Conservation (phyloP, 2,888 invertebrate species). For the Drosophila fungiperda region DNA sequence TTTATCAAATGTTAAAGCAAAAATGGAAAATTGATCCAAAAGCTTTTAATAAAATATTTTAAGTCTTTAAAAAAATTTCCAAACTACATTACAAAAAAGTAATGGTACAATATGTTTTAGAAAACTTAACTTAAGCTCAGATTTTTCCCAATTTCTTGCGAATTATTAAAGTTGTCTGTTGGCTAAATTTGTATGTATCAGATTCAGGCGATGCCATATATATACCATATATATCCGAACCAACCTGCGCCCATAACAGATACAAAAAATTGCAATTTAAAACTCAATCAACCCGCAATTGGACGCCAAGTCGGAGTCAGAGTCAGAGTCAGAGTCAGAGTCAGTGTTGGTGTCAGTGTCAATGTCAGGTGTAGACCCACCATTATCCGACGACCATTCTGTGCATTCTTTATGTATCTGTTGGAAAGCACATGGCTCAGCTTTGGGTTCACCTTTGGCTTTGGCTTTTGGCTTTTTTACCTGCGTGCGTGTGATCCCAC, state of each 20-base stretch:
- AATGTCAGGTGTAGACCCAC: slow-evolving; percentile 3
- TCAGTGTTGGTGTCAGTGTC: neutral
- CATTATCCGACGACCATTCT: slow-evolving; percentile 61
- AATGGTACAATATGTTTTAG: neutral
- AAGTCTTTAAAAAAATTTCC: accelerated
- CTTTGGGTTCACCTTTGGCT: slow-evolving; percentile 1
- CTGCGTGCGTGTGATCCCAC: slow-evolving; percentile 71
- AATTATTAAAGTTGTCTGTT: no score
- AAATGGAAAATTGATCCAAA: accelerated
- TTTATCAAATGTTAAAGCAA: neutral
- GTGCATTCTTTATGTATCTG: slow-evolving; percentile 66
- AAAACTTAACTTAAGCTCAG: neutral
- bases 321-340: neutral
- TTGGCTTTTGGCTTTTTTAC: slow-evolving; percentile 27
- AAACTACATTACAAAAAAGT: neutral
- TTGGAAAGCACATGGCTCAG: slow-evolving; percentile 5
- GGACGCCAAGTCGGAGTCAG: neutral
- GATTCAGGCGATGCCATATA: neutral
- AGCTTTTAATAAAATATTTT: neutral
- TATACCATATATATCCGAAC: no score
- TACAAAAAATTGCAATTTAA: slow-evolving; percentile 18
- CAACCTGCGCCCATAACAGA: neutral
- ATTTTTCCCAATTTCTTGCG: neutral
- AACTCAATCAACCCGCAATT: slow-evolving; percentile 38
- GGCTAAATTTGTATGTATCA: neutral